phyloP scores from a whole-genome alignment of 2,797 vertebrate species.

The Acestrorhynchus altus region DNA sequence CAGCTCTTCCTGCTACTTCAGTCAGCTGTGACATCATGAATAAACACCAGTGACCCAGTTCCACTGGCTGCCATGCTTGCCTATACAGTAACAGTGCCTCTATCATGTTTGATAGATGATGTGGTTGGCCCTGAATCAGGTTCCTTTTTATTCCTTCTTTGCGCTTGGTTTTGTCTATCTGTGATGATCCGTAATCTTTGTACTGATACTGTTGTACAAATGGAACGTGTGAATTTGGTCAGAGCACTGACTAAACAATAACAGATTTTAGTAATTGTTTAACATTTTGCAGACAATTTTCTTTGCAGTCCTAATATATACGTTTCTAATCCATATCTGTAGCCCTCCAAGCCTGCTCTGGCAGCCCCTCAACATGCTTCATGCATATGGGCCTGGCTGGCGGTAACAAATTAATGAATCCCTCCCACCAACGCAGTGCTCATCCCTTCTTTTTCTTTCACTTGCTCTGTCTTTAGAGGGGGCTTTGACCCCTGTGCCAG shows the following conservation, averaged over 20 bases:
- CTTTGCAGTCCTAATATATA: neutral
- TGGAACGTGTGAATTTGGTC: neutral
- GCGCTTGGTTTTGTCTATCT: too few species aligned
- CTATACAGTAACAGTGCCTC: too few species aligned
- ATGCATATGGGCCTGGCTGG: constrained; percentile 31
- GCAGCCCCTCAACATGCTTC: constrained; percentile 28
- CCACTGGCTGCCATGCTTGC: too few species aligned
- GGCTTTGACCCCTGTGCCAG: constrained; percentile 32
- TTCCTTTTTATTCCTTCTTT: too few species aligned
- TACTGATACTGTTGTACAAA: too few species aligned
- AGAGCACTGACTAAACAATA: neutral
- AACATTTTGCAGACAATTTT: neutral
- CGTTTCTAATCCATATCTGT: too few species aligned
- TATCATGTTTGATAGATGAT: too few species aligned
- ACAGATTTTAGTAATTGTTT: neutral
- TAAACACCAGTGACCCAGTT: too few species aligned
- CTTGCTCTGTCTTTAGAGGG: constrained; percentile 25
- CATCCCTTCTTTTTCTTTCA: constrained; percentile 16
- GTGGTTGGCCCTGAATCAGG: too few species aligned
- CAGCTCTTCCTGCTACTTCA: too few species aligned
- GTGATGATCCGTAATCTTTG: too few species aligned
- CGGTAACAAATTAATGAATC: constrained; percentile 43
- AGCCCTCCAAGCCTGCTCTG: constrained; percentile 9
- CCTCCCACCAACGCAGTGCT: neutral
- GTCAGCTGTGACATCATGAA: too few species aligned